Percentiles rank a stretch among this genome's conserved stretches.
phyloP scores from a whole-genome alignment of 2,797 vertebrate species.

The Heterohyrax brucei region DNA sequence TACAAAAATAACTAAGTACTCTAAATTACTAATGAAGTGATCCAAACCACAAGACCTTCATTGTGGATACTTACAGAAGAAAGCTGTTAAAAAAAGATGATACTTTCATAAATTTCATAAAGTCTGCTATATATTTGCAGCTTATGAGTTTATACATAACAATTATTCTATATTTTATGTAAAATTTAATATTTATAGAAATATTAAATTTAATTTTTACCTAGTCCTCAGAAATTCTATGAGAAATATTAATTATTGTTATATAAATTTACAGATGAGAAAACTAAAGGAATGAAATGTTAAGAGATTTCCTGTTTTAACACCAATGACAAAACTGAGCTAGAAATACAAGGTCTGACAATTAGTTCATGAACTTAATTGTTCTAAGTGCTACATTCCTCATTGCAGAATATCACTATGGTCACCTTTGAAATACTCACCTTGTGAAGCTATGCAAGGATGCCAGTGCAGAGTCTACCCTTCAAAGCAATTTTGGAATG shows the following conservation, averaged over 20 bases:
- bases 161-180: conserved; percentile 57
- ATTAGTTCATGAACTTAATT: no score
- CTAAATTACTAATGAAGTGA: conserved; percentile 40
- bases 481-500: no score
- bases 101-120: conserved; percentile 25
- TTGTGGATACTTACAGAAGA: not conserved
- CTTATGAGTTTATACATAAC: not conserved
- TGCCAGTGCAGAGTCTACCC: no score
- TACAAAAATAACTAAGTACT: conserved; percentile 22
- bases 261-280: conserved; percentile 40
- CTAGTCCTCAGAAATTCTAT: conserved; percentile 43
- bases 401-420: no score
- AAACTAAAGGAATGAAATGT: conserved; percentile 38
- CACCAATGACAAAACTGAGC: not conserved
- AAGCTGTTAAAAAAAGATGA: not conserved
- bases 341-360: not conserved
- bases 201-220: conserved; percentile 58
- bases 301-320: not conserved
- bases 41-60: not conserved
- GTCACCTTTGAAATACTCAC: no score
- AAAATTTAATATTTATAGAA: conserved; percentile 44
- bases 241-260: conserved; percentile 9
- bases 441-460: no score
- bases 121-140: conserved; percentile 20
- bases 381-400: no score